Evolutionary conservation across 1,140 invertebrate species (phyloP), one percentile per base, ranked within the genome.

Genomic region (Magallana gigas): DNA sequence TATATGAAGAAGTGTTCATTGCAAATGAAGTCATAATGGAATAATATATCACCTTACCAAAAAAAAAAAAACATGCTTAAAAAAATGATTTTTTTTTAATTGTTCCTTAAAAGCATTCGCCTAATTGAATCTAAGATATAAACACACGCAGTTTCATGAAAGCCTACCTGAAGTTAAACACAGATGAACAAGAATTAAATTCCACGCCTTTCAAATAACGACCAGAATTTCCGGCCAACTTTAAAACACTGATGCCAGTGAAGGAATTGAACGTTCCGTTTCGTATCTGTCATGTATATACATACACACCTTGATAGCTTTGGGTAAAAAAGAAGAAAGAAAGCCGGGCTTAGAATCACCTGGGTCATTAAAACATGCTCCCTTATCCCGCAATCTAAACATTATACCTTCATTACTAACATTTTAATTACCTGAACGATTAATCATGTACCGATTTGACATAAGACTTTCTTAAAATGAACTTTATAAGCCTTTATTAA

Each of bases 211-310:
- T 64, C 60, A 64, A 64, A 64, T 16, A 16, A 2, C 23, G 23
- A 76, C 68, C 68, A 29, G 68, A 76, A 76, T 76, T 76, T 76
- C 68, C 68, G 68, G 68, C 68, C 68, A 23, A 76, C 18, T 76
- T 76, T 76, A 76, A 76, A 76, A 76, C 68, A 76, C 68, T 23
- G 68, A 29, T 36, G 68, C 14, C 68, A 12, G 23, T 76, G 8
- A 4, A 76, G 23, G 23, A 76, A 12, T 36, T 76, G 18, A 18
- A 18, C 36, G 36, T 48, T 48, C 36, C 36, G 36, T 48, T 48
- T 23, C 3, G 68, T 36, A 36, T 36, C 68, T 76, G 68, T 76
- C 68, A 36, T 76, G 68, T 76, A 76, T 29, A 76, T 12, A 76
- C 23, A 36, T 12, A 76, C 68, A 23, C 18, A 29, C 68, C 68